A percentile compares a stretch with the other conserved stretches of the same genome.
phyloP scores from a whole-genome alignment of 2,113 vertebrate genomes.

The Hymenochirus boettgeri region DNA sequence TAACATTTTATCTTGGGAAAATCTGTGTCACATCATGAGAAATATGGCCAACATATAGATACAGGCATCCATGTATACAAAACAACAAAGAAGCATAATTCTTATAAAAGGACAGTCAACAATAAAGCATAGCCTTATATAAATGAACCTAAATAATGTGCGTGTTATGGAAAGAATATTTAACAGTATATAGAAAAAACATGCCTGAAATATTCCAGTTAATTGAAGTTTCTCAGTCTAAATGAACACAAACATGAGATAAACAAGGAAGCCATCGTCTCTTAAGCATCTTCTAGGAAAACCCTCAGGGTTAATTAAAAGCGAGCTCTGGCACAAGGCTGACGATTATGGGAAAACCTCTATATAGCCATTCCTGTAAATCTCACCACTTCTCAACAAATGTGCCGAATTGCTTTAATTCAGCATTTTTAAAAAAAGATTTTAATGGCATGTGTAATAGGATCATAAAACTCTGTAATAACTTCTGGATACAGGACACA shows the following conservation, averaged over 20 bases:
- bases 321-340: constrained; percentile 22
- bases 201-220: not conserved
- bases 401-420: constrained; percentile 34
- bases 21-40: no score
- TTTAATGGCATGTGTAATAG: constrained; percentile 41
- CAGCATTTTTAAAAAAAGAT: constrained; percentile 30
- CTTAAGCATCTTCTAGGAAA: constrained; percentile 10
- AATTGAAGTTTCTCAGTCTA: not conserved
- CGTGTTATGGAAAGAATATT: no score
- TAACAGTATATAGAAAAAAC: no score
- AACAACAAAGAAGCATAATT: no score
- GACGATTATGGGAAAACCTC: constrained; percentile 36
- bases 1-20: no score
- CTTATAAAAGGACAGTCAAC: no score
- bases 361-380: constrained; percentile 36
- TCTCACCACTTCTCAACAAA: constrained; percentile 35
- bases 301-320: constrained; percentile 36
- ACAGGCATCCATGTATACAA: no score
- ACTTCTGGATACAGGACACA: constrained; percentile 26
- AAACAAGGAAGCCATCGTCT: constrained; percentile 8
- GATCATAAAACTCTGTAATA: constrained; percentile 39
- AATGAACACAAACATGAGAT: constrained; percentile 4
- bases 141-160: no score
- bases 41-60: no score
- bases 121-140: no score